A percentile compares a stretch with the other conserved stretches of the same genome.
phyloP scores from a whole-genome alignment of 2,797 vertebrate species.

The Meriones psammophilus region DNA sequence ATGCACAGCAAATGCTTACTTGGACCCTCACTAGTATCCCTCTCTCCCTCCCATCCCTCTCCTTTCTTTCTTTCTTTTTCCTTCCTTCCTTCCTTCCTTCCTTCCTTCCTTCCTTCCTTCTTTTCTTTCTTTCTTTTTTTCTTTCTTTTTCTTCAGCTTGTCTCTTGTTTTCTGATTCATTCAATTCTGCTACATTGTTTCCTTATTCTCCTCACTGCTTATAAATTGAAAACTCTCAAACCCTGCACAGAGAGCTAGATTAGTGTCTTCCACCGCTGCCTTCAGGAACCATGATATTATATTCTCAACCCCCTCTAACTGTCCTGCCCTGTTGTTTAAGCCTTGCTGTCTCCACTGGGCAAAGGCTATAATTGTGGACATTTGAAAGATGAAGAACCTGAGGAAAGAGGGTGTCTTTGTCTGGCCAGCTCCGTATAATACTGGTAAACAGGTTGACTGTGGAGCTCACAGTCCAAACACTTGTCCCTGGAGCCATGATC shows the following conservation, averaged over 20 bases:
- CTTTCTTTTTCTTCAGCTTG: neutral
- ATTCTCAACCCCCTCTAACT: neutral
- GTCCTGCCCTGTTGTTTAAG: neutral
- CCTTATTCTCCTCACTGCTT: slow-evolving; percentile 25
- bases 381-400: slow-evolving; percentile 23
- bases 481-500: slow-evolving; percentile 4
- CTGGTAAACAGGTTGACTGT: neutral
- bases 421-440: neutral
- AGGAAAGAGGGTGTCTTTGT: neutral
- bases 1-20: neutral
- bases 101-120: neutral
- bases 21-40: neutral
- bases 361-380: neutral
- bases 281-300: neutral
- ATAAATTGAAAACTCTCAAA: slow-evolving; percentile 38
- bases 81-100: neutral
- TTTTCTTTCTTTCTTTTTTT: neutral
- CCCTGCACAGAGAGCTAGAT: neutral
- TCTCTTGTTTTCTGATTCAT: slow-evolving; percentile 30
- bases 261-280: neutral
- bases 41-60: neutral
- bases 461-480: neutral
- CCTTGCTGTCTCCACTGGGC: neutral
- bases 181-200: slow-evolving; percentile 44
- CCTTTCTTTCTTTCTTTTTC: accelerated